phyloP scores from a whole-genome alignment of 1,140 invertebrate genomes.

The Acromyrmex echinatior region DNA sequence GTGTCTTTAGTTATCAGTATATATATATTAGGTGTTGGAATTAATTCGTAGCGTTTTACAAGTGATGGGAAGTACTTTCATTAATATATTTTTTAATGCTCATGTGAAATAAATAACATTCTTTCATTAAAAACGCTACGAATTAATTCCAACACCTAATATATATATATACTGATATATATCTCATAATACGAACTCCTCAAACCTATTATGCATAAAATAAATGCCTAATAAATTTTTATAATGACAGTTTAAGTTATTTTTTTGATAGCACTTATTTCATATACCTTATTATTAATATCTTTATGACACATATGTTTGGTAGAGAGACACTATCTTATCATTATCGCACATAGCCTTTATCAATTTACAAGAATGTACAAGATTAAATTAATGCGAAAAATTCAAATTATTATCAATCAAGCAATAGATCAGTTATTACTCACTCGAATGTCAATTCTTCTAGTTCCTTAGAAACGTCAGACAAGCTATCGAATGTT shows the following conservation, averaged over 20 bases:
- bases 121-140: too few species aligned
- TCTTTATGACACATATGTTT: background rate
- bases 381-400: background rate
- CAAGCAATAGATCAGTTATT: background rate
- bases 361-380: background rate
- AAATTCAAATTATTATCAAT: background rate
- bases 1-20: background rate
- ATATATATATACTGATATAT: too few species aligned
- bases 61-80: too few species aligned
- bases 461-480: slow-evolving; percentile 54
- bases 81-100: too few species aligned
- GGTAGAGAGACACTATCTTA: background rate
- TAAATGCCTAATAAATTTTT: background rate
- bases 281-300: background rate
- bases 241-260: background rate
- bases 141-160: too few species aligned
- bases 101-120: too few species aligned
- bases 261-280: background rate
- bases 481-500: slow-evolving; percentile 42
- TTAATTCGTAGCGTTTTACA: too few species aligned
- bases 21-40: too few species aligned
- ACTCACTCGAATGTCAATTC: slow-evolving; percentile 62
- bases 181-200: background rate
- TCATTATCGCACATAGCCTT: background rate
- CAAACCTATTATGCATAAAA: background rate